A percentile compares a stretch with the other conserved stretches of the same genome.
These are phyloP conservation scores for Lophura nycthemera DNA, from an alignment of 2,113 vertebrate species.

Conservation along the genomic window DNA sequence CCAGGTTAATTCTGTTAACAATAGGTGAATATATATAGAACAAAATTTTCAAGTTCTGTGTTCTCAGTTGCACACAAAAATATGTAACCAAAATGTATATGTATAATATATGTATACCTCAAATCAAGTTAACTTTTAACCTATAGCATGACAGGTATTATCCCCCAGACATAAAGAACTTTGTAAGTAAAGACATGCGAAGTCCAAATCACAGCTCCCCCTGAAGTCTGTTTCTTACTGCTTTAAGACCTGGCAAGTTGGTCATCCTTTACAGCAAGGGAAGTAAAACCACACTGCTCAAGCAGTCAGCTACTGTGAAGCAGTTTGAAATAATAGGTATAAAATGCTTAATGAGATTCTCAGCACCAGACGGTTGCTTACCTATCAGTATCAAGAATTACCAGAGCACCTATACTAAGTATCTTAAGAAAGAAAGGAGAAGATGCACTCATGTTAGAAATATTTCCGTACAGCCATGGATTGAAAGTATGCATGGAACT, in stretches of 20 bases:
- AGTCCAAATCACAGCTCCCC: neutral
- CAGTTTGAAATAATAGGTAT: neutral
- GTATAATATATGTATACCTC: neutral
- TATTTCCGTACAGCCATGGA: neutral
- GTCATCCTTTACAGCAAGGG: neutral
- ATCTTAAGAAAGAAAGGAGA: neutral
- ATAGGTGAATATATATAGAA: fast-evolving
- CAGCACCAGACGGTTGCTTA: neutral
- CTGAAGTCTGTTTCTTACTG: neutral
- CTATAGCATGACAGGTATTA: neutral
- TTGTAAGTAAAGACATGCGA: neutral
- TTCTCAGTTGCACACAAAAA: neutral
- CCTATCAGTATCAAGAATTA: neutral
- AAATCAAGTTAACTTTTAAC: neutral
- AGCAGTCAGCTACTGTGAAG: neutral
- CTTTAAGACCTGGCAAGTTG: neutral
- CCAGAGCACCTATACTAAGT: neutral
- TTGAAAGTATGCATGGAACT: neutral
- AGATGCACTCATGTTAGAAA: neutral
- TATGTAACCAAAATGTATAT: neutral
- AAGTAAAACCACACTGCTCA: neutral
- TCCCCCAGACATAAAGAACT: neutral
- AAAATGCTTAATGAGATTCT: neutral
- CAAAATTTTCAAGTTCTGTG: neutral
- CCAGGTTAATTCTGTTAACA: neutral